A percentile compares a stretch with the other conserved stretches of the same genome.
Conservation (phyloP, 2,888 invertebrate genomes). For the Balanococcus diminutus region DNA sequence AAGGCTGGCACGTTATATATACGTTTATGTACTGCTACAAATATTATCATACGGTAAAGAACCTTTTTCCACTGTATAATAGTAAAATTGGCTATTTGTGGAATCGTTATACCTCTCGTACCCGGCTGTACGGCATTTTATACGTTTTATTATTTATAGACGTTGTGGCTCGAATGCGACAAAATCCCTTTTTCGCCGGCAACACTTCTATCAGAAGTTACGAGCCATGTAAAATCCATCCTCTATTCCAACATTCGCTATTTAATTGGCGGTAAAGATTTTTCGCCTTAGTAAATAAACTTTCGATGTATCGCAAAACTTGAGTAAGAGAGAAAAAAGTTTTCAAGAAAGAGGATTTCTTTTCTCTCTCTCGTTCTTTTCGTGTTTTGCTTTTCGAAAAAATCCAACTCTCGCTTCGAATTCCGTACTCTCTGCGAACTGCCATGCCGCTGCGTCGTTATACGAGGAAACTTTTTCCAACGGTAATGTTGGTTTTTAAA, state of each 20-base stretch:
- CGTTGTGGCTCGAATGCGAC: constrained; percentile 33
- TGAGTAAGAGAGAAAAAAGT: neutral
- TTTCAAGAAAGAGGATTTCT: neutral
- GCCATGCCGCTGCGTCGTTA: too few relatives aligned
- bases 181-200: constrained; percentile 25
- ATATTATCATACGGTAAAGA: constrained; percentile 38
- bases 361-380: neutral
- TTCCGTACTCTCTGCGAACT: neutral
- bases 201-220: constrained; percentile 35
- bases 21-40: constrained; percentile 42
- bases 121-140: constrained; percentile 3
- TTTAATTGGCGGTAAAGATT: constrained; percentile 29
- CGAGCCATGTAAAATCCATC: constrained; percentile 38
- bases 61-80: constrained; percentile 41
- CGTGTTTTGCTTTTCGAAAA: neutral
- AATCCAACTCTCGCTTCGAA: neutral
- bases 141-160: constrained; percentile 42
- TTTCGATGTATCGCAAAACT: constrained; percentile 14
- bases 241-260: constrained; percentile 15
- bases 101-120: constrained; percentile 35
- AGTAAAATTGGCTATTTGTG: constrained; percentile 42
- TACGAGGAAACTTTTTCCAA: neutral
- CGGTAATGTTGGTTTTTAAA: neutral
- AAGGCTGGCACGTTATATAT: constrained; percentile 17
- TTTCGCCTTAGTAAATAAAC: constrained; percentile 20